Base-by-base conservation (phyloP, 2,888 invertebrate species). In the Macaria liturata region DNA sequence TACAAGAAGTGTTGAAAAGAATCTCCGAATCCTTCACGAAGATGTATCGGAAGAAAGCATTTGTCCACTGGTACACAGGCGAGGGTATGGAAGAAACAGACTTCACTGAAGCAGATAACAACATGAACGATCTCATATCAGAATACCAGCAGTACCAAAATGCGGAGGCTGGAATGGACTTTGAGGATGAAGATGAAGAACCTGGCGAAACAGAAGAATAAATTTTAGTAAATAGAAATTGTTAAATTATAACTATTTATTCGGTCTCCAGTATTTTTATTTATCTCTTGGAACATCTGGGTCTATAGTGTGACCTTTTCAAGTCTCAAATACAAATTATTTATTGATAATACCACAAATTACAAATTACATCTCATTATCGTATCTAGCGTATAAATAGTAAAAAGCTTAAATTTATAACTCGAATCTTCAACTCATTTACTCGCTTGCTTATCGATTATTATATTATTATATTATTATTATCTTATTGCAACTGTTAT, bases 21-120 rank as follows among this genome's bases (percentile, higher is more conserved):
- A 95, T 97, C 66, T 94, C 95, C 9, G 96, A 96, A 78, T 97
- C 97, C 82, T 97, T 96, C 77, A 93, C 95, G 6, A 96, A 96
- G 70, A 98, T 98, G 98, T 98, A 98, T 93, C 94, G 97, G 67
- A 94, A 98, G 71, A 98, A 97, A 88, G 98, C 98, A 76, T 98
- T 98, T 93, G 93, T 98, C 72, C 98, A 98, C 93, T 98, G 98
- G 98, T 98, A 98, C 90, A 97, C 97, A 46, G 97, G 97, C 32
- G 98, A 98, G 82, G 98, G 98, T 54, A 98, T 98, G 98, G 98
- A 98, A 78, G 98, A 98, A 84, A 95, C 95, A 93, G 98, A 98
- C 83, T 98, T 98, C 88, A 96, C 97, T 9, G 98, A 98, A 79
- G 98, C 98, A 3, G 98, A 98, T 79, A 96, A 96, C 75, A 98